Evolutionary conservation across 2,888 invertebrate species (phyloP), one percentile per base, ranked within the genome.

Genomic region (Cryptocephalus primarius): DNA sequence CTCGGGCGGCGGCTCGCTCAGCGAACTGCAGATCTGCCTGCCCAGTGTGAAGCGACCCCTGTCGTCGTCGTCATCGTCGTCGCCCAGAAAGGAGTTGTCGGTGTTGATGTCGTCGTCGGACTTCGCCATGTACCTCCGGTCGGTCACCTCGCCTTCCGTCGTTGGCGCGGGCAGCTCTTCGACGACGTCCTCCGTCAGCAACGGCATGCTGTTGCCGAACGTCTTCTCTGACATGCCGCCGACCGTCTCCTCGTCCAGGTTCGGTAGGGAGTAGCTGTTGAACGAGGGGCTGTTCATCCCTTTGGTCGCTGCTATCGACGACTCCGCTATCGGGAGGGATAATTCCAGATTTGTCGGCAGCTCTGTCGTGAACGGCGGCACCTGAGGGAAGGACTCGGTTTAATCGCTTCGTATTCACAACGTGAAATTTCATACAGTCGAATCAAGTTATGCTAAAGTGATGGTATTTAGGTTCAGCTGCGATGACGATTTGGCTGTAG

Each of bases 301-400:
- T 1, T 62, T 52, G 1, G 66, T 60, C 1, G 60, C 57, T 3
- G 63, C 73, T 59, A 83, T 82, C 34, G 76, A 74, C 14, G 82
- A 80, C 66, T 84, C 82, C 1, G 83, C 80, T 13, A 85, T 80
- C 0, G 83, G 82, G 43, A 85, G 79, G 12, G 85, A 82, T 55
- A 86, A 64, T 60, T 85, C 84, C 10, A 85, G 55, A 49, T 61
- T 67, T n/a, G 57, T 54, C 36, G 60, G 62, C 43, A 65, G 55
- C 42, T 66, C 68, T 44, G 49, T 62, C 1, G 62, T 60, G 39
- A 67, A 58, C 45, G 67, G 48, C 9, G 63, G 57, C 10, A 62
- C 42, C 32, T 42, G 42, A 31, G 9, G 42, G 22, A 22, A 22
- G 22, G 6, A 22, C n/a, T 22, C 2, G 22, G 22, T 22, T 6